Base-by-base conservation (phyloP, 1,140 invertebrate species). In the Atta texana region DNA sequence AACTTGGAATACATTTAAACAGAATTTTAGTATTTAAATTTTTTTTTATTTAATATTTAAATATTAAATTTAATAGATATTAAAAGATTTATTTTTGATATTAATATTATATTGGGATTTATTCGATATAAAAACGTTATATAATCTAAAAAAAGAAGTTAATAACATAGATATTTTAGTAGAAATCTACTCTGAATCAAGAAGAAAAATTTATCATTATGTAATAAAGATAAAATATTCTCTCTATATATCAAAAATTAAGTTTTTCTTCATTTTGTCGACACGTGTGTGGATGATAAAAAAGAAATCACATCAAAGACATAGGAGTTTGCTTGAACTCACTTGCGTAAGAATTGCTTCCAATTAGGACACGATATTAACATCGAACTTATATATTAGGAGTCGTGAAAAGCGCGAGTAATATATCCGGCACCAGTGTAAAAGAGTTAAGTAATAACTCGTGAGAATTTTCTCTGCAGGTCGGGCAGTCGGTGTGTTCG, bases 371-470 rank as follows among this genome's bases (percentile, higher is more conserved):
- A 39, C 39, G 80, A 82, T 59, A 74, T 59, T 74, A 74, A 82
- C 34, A 24, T 61, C 69, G 69, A 84, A 84, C 69, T 84, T 84
- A 84, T 84, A 84, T 75, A 75, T 80, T 84, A 74, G 71, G 18
- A 84, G 39, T 61, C 55, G 55, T 74, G 80, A 75, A 84, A 75
- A 84, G 69, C 39, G 39, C 44, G 16, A 21, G 49, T 53, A 51
- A 84, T 74, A 84, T 63, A 84, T 84, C 69, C 69, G 24, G 39
- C 39, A 39, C 28, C 39, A 57, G 39, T 34, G 68, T 84, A 84
- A 75, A 84, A 84, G 80, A 84, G 80, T 84, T 84, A 74, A 74
- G 69, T 84, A 84, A 84, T 84, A 84, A 84, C 80, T 84, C 80
- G 80, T 75, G 53, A 61, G n/a, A 74, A 84, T 84, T 84, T 75